phyloP scores from a whole-genome alignment of 2,888 invertebrate species.

The Esperia sulphurella region DNA sequence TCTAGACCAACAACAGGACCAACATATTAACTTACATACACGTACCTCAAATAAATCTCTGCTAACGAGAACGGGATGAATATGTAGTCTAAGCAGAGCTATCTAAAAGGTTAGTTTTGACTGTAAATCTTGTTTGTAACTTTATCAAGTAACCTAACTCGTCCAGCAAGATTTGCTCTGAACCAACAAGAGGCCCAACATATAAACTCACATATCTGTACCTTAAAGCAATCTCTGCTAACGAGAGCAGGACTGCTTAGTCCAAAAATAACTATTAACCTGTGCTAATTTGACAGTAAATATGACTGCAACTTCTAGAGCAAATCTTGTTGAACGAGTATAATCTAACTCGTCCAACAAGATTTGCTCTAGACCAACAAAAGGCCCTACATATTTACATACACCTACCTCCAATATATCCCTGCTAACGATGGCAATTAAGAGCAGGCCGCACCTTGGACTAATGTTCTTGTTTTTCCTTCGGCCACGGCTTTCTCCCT shows the following conservation, averaged over 20 bases:
- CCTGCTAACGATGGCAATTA: constrained; percentile 49
- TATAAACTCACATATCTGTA: no score
- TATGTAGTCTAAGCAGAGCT: no score
- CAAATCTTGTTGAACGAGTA: no score
- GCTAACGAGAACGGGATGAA: no score
- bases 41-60: no score
- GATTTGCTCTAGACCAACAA: not conserved
- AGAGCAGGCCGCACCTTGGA: constrained; percentile 39
- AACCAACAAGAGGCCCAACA: not conserved
- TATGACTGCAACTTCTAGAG: no score
- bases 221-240: constrained; percentile 36
- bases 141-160: no score
- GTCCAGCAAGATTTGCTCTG: not conserved
- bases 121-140: no score
- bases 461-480: constrained; percentile 54
- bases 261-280: no score
- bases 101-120: no score
- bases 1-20: not conserved
- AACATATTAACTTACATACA: constrained; percentile 3
- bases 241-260: no score
- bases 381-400: constrained; percentile 4
- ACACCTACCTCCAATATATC: constrained; percentile 23
- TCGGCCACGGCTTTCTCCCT: constrained; percentile 20
- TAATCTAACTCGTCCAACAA: not conserved
- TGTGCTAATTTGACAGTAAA: no score